These are phyloP conservation scores for Mellilla xanthometata DNA, from an alignment of 2,888 invertebrate genomes.

Conservation along the genomic window DNA sequence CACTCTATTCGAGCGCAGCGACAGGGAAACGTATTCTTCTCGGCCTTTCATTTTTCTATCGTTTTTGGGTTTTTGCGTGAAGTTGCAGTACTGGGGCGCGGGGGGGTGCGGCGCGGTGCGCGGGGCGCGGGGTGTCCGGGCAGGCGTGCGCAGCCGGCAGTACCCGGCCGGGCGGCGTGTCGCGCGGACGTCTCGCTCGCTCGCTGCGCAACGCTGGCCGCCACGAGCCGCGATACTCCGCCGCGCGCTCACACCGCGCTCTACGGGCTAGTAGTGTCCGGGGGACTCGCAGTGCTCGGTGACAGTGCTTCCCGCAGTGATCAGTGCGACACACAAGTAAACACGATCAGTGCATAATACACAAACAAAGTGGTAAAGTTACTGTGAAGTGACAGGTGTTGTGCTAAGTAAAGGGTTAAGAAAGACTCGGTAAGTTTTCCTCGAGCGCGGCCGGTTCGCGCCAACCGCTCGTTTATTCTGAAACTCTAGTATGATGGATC, in stretches of 20 bases:
- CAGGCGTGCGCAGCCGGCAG: conserved; percentile 78
- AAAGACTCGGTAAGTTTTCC: conserved; percentile 36
- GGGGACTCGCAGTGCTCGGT: conserved; percentile 24
- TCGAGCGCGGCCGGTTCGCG: conserved; percentile 4
- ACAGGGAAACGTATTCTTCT: conserved; percentile 71
- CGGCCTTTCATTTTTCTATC: conserved; percentile 55
- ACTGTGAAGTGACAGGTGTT: conserved; percentile 46
- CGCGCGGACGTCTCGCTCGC: conserved; percentile 36
- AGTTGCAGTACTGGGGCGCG: no score
- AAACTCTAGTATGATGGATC: conserved; percentile 15
- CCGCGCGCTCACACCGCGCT: no score
- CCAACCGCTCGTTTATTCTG: background rate
- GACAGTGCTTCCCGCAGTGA: conserved; percentile 1
- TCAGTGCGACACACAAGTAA: conserved; percentile 18
- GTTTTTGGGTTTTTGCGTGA: conserved; percentile 46
- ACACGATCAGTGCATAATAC: conserved; percentile 36
- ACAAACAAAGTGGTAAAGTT: conserved; percentile 31
- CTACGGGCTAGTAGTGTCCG: no score
- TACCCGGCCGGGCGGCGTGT: conserved; percentile 53
- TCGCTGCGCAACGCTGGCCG: no score
- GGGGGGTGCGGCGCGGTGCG: no score
- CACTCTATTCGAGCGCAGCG: conserved; percentile 67
- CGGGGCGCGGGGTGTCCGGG: conserved; percentile 42
- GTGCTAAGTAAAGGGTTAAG: conserved; percentile 25
- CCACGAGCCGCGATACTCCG: no score